phyloP scores from a whole-genome alignment of 1,140 invertebrate genomes.

The Zaprionus capensis region DNA sequence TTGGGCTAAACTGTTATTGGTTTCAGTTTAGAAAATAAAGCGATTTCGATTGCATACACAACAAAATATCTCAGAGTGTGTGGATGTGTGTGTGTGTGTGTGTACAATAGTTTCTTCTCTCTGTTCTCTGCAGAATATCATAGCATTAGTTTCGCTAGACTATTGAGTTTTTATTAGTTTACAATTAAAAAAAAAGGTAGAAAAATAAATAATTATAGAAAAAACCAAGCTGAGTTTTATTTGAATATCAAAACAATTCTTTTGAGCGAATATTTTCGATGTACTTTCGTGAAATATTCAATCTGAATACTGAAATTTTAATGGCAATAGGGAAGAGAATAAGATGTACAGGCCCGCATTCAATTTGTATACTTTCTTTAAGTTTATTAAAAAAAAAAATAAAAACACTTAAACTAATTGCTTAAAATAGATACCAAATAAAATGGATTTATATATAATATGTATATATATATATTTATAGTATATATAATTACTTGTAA shows the following conservation, averaged over 20 bases:
- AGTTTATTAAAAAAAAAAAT: constrained; percentile 72
- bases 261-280: background rate
- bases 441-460: constrained; percentile 57
- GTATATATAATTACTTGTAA: constrained; percentile 60
- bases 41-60: too few relatives aligned
- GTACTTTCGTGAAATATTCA: too few relatives aligned
- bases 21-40: too few relatives aligned
- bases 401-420: constrained; percentile 77
- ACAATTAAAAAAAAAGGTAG: background rate
- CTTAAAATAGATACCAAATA: constrained; percentile 73
- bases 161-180: background rate
- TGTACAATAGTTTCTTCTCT: background rate
- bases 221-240: background rate
- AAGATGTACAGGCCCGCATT: background rate
- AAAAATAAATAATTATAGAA: background rate
- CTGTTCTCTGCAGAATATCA: background rate
- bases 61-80: background rate
- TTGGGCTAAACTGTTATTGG: too few relatives aligned
- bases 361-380: constrained; percentile 43
- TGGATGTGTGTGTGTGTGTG: background rate
- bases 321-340: too few relatives aligned
- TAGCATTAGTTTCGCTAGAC: background rate
- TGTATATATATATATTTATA: constrained; percentile 10
- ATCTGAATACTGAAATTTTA: too few relatives aligned
- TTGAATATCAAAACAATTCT: background rate